Base-by-base conservation (phyloP, 2,888 invertebrate species). In the Drosophila cognata region DNA sequence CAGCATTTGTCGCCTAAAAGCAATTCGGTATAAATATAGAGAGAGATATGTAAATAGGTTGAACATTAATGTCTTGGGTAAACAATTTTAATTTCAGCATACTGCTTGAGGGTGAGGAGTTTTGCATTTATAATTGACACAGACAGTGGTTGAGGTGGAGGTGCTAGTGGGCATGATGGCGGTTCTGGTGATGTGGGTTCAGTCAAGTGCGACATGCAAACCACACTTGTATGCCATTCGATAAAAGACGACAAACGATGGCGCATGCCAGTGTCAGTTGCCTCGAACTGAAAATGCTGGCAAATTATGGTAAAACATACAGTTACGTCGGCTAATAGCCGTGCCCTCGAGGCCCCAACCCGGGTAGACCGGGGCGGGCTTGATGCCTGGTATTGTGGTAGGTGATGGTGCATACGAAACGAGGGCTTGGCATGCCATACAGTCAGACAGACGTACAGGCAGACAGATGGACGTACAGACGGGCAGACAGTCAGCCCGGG, bases 241-340 rank as follows among this genome's bases (percentile, higher is more conserved):
- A 84, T 82, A 85, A 83, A 71, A 79, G 88, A 79, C 85, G 84
- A 84, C 85, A 88, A 83, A 78, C 84, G 84, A 79, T 81, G 81
- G 66, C 59, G 65, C 66, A 74, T 79, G 72, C 77, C 69, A 72
- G 48, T 77, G 77, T 79, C 77, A 77, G 77, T 69, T 77, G 81
- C 58, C 77, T 70, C 53, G 29, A 74, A 66, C 66, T 71, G 72
- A 69, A 72, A 65, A 83, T 76, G 83, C 84, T 73, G 88, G 89
- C 87, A 81, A 88, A 83, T 84, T 84, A 88, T 84, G 88, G 81
- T 86, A 84, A 84, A 88, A 88, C 87, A 86, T 84, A 83, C 86
- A 77, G 78, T 72, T 72, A 67, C 58, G 81, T 50, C 52, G 81
- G 80, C 79, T 78, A 79, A 78, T 78, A 75, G 78, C 58, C 46